A percentile compares a stretch with the other conserved stretches of the same genome.
Evolutionary conservation across 2,113 vertebrate species (phyloP).

Genomic region (Lepus europaeus): DNA sequence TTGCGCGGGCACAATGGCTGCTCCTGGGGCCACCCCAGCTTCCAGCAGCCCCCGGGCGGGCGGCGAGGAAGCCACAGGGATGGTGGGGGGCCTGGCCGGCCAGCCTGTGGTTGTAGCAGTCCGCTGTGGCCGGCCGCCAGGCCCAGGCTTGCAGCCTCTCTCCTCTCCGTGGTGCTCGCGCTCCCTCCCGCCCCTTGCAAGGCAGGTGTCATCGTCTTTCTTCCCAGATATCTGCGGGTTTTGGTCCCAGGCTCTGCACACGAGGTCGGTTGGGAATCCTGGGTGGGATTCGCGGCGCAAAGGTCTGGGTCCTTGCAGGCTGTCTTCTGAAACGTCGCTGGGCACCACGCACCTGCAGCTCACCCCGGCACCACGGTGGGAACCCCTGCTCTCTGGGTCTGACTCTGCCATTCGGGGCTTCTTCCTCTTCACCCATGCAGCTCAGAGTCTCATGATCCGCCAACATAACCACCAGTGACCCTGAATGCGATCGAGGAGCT

Average conservation of each 20-base stretch:
- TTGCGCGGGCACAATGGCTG: conserved; percentile 59
- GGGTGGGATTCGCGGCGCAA: background rate
- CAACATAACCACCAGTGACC: background rate
- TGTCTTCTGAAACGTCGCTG: conserved; percentile 8
- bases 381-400: background rate
- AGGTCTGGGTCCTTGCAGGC: background rate
- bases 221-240: background rate
- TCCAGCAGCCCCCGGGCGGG: background rate
- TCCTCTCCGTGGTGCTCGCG: background rate
- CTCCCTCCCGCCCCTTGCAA: background rate
- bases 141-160: background rate
- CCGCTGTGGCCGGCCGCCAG: background rate
- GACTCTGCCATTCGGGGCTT: background rate
- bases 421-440: background rate
- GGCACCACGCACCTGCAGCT: background rate
- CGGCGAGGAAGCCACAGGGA: conserved; percentile 6
- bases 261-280: background rate
- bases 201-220: background rate
- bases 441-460: background rate
- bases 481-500: background rate
- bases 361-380: too few relatives aligned
- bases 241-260: background rate
- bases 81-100: too few relatives aligned
- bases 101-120: background rate
- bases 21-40: background rate